phyloP scores from a whole-genome alignment of 2,113 vertebrate genomes.

The Struthio camelus region DNA sequence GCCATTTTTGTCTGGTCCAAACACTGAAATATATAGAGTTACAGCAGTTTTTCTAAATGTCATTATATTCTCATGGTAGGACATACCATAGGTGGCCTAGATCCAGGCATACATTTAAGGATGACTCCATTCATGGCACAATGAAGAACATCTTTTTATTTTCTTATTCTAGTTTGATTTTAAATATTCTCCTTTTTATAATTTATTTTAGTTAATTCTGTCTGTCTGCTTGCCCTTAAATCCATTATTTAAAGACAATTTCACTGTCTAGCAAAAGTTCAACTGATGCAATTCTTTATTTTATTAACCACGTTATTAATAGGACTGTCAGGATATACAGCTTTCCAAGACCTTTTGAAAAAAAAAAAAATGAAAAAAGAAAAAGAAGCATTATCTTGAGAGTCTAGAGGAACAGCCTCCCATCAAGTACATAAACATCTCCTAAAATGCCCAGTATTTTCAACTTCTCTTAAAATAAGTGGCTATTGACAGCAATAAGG shows the following conservation, averaged over 20 bases:
- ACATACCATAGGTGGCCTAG: accelerated
- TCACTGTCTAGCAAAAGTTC: neutral
- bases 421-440: neutral
- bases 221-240: neutral
- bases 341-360: neutral
- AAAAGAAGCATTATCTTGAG: no score
- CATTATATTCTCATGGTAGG: neutral
- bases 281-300: neutral
- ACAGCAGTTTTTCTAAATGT: neutral
- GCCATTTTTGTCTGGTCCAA: neutral
- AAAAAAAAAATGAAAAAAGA: accelerated
- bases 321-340: neutral
- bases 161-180: neutral
- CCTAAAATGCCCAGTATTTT: neutral
- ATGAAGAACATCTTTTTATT: neutral
- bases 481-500: neutral
- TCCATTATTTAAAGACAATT: neutral
- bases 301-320: neutral
- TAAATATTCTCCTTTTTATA: neutral
- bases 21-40: neutral
- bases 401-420: neutral
- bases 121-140: neutral
- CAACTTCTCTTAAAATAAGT: neutral
- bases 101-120: neutral
- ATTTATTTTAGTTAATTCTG: neutral